These are phyloP conservation scores for Porphyrio hochstetteri DNA, from an alignment of 2,113 vertebrate genomes.

Conservation along the genomic window DNA sequence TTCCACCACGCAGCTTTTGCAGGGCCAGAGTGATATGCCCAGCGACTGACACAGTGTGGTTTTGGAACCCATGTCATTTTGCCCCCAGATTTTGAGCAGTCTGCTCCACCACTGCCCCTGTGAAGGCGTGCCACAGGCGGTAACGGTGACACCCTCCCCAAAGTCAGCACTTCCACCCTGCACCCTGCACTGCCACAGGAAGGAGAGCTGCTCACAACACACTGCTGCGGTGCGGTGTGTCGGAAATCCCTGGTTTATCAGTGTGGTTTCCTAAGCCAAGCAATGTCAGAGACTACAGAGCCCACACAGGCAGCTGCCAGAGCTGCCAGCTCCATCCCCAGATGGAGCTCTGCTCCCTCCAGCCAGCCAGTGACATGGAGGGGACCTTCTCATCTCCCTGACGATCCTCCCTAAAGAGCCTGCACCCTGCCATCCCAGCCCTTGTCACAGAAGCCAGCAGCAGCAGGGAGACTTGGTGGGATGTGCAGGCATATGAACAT, in stretches of 20 bases:
- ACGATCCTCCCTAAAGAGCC: too few species aligned
- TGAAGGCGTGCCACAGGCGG: rapidly evolving
- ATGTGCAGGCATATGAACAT: too few species aligned
- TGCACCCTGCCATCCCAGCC: too few species aligned
- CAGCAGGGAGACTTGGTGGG: too few species aligned
- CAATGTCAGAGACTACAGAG: neutral
- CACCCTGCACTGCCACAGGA: neutral
- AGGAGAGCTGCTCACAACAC: neutral
- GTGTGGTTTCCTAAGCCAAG: neutral
- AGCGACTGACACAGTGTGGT: rapidly evolving
- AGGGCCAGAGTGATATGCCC: rapidly evolving
- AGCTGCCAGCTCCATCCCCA: too few species aligned
- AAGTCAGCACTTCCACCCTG: neutral
- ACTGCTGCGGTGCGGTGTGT: rapidly evolving
- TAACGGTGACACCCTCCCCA: too few species aligned
- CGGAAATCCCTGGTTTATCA: neutral
- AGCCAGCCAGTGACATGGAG: too few species aligned
- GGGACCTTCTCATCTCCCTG: too few species aligned
- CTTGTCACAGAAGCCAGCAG: too few species aligned
- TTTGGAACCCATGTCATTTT: neutral
- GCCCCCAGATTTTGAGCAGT: neutral
- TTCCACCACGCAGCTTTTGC: rapidly evolving
- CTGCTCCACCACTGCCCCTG: neutral
- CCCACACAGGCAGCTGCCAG: too few species aligned
- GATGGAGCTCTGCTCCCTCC: too few species aligned